These are phyloP conservation scores for Pipra filicauda DNA, from an alignment of 2,113 vertebrate genomes.

Conservation along the genomic window DNA sequence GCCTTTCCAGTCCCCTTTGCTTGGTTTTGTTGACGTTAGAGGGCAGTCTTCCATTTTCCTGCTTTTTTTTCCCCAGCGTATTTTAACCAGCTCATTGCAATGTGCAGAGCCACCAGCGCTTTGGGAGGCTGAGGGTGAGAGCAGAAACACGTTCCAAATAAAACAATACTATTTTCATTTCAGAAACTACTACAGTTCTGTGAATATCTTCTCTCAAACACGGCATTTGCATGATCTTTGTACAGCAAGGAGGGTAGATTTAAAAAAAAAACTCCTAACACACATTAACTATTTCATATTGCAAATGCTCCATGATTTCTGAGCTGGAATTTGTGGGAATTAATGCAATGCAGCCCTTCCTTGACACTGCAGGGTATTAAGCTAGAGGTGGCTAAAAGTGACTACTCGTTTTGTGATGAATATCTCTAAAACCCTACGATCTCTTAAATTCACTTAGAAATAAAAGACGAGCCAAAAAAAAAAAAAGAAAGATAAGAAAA, in stretches of 20 bases:
- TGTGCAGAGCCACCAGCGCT: neutral
- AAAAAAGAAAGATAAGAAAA: neutral
- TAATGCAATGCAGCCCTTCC: neutral
- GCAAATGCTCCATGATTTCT: neutral
- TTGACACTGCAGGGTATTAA: neutral
- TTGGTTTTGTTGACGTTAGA: neutral
- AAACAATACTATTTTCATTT: neutral
- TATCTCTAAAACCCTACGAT: neutral
- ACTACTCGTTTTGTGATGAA: neutral
- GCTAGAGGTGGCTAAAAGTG: neutral
- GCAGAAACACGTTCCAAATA: neutral
- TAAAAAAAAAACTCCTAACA: neutral
- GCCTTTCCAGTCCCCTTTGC: neutral
- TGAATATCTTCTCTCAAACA: neutral
- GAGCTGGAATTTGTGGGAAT: neutral
- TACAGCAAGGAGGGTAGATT: neutral
- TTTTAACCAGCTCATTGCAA: neutral
- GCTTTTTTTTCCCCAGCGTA: neutral
- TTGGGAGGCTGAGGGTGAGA: neutral
- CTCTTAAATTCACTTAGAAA: neutral
- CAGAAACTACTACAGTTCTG: neutral
- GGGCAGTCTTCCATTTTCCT: constrained; percentile 23
- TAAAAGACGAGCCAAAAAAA: neutral
- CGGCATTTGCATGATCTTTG: neutral
- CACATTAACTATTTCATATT: neutral